Conservation (phyloP, 2,888 invertebrate species). For the Mimachlamys varia region DNA sequence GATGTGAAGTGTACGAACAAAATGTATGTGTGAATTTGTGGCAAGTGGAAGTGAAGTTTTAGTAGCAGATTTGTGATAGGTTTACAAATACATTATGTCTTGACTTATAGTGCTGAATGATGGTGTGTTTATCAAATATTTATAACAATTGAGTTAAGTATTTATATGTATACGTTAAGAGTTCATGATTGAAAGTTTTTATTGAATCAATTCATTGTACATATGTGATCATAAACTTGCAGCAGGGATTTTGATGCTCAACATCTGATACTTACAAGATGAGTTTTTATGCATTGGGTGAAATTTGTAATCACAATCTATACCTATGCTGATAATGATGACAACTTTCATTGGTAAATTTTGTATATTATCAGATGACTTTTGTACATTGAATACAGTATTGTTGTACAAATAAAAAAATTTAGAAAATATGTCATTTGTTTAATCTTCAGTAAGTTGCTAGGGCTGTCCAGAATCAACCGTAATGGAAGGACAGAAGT, state of each 20-base stretch:
- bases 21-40: background rate
- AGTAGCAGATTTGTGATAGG: background rate
- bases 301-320: background rate
- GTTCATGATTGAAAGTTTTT: slow-evolving; percentile 12
- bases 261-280: too few relatives aligned
- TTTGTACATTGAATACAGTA: background rate
- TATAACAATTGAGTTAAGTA: background rate
- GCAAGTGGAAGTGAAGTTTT: background rate
- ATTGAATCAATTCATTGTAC: background rate
- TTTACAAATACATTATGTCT: background rate
- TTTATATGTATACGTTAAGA: background rate
- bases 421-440: background rate
- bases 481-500: too few relatives aligned
- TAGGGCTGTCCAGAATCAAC: too few relatives aligned
- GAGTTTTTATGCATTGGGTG: background rate
- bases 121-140: background rate
- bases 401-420: background rate
- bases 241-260: background rate
- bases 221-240: background rate
- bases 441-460: too few relatives aligned
- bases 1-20: background rate
- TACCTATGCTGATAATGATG: background rate
- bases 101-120: background rate
- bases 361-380: background rate
- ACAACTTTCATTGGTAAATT: background rate